Base-by-base conservation (phyloP, 2,113 vertebrate genomes). In the Eulacestoma nigropectus region DNA sequence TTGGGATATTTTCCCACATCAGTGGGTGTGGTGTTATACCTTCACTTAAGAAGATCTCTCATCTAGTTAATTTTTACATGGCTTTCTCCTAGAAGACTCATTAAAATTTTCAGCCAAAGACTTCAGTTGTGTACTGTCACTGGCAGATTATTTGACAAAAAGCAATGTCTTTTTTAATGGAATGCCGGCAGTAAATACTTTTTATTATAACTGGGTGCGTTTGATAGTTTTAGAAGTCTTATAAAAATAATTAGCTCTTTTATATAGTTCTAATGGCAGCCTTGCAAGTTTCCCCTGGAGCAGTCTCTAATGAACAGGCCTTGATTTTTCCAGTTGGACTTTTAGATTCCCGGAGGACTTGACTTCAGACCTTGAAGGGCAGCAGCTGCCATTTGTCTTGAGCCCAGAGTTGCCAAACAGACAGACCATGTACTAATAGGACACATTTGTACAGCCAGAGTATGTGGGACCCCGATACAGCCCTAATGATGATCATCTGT, bases 341-440 rank as follows among this genome's bases (percentile, higher is more conserved):
- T 97, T 97, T 85, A 97, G 93, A 97, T 96, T 98, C 98, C 98
- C 98, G 8, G 84, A 97, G 98, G 98, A 98, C 97, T 95, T 98
- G 98, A 98, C 98, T 98, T 97, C 95, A 98, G 98, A 98, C 98
- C 98, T 98, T 83, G 96, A 90, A 98, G 98, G 98, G 98, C 98
- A 98, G 97, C 97, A 98, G 76, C 97, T 98, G 97, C 98, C 98
- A 98, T 98, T 98, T 98, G 98, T 98, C 98, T 98, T 97, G 93
- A 95, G 95, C 59, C 96, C 55, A 52, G 93, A 97, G 97, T 98
- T 98, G 98, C 97, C 97, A 97, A 97, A 92, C 95, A 97, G 96
- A 97, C 97, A 97, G 97, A 85, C 97, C 94, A 73, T 91, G 92
- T 96, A 96, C 97, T 98, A 98, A 98, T 97, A 98, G 97, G 97